Base-by-base conservation (phyloP, 1,140 invertebrate species). In the Oncopodura yosiiana region DNA sequence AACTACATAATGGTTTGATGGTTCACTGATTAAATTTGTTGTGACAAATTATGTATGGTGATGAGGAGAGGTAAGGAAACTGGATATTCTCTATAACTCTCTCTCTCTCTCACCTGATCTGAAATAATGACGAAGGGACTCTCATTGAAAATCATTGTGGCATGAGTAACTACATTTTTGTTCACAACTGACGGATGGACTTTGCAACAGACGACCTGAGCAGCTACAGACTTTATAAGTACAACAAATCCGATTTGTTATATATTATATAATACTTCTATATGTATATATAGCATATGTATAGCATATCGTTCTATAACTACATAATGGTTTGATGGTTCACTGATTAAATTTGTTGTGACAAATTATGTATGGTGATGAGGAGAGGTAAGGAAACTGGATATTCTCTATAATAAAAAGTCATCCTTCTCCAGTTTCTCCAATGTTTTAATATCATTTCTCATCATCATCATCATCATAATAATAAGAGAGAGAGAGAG, bases 311-410 rank as follows among this genome's bases (percentile, higher is more conserved):
- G 21, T 34, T 26, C 23, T 32, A 24, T 27, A 32, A 24, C 44
- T 30, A 45, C 44, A 53, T 53, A 53, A 53, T 53, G 51, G 44
- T 48, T 12, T 53, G 56, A 56, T 59, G 56, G 53, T 62, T 36
- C 16, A 49, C 53, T 62, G 61, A 62, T 62, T 62, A 62, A 62
- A 62, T 59, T 62, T 45, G 56, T 62, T 62, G 50, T 59, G 61
- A 62, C 61, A 62, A 62, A 62, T 62, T 59, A 59, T 62, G 53
- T 56, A 53, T 49, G 26, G 21, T 39, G 56, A 59, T 56, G 56
- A 62, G 44, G 34, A 61, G 50, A 51, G 29, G 5, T 45, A 14
- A 45, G 43, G 44, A 44, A 30, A 19, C 29, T 41, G 41, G 19
- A 30, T 46, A 46, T 30, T 46, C 26, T 46, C n/a, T n/a, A n/a